Percentiles rank a stretch among this genome's conserved stretches.
Conservation (phyloP, 2,888 invertebrate species). For the Diloba caeruleocephala region DNA sequence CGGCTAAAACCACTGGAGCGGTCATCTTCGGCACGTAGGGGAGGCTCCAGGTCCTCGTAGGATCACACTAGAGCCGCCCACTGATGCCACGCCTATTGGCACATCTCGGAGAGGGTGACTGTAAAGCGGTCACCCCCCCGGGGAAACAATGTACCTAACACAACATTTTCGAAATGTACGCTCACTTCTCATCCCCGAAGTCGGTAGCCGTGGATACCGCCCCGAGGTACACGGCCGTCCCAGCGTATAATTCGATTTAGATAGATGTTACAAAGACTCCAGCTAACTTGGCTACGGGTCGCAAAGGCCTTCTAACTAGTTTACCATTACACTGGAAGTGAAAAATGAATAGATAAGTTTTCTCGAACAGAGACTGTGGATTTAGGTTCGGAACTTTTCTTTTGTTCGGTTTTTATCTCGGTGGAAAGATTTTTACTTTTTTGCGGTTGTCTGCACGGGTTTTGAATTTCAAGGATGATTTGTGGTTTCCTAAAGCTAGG, state of each 20-base stretch:
- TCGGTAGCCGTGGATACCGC: conserved; percentile 12
- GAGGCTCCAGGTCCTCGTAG: too few species aligned
- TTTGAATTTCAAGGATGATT: conserved; percentile 14
- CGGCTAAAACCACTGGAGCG: too few species aligned
- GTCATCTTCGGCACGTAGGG: too few species aligned
- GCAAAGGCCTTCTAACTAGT: conserved; percentile 64
- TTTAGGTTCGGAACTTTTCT: conserved; percentile 26
- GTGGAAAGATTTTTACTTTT: conserved; percentile 4
- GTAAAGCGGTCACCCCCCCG: too few species aligned
- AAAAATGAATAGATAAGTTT: conserved; percentile 55
- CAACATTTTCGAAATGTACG: conserved; percentile 4
- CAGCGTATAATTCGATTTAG: conserved; percentile 73
- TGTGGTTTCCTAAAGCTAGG: conserved; percentile 10
- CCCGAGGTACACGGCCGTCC: conserved; percentile 54
- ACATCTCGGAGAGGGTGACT: too few species aligned
- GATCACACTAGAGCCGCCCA: too few species aligned
- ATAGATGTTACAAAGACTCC: conserved; percentile 76
- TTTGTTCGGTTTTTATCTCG: conserved; percentile 24
- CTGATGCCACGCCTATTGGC: too few species aligned
- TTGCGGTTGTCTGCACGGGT: conserved; percentile 2
- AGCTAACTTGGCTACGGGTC: conserved; percentile 54
- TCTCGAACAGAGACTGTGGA: conserved; percentile 32
- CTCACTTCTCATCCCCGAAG: conserved; percentile 11
- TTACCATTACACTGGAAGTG: conserved; percentile 60
- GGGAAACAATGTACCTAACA: too few species aligned